Percentiles rank a stretch among this genome's conserved stretches.
Evolutionary conservation across 2,888 invertebrate species (phyloP).

Genomic region (Steinernema scapterisci): DNA sequence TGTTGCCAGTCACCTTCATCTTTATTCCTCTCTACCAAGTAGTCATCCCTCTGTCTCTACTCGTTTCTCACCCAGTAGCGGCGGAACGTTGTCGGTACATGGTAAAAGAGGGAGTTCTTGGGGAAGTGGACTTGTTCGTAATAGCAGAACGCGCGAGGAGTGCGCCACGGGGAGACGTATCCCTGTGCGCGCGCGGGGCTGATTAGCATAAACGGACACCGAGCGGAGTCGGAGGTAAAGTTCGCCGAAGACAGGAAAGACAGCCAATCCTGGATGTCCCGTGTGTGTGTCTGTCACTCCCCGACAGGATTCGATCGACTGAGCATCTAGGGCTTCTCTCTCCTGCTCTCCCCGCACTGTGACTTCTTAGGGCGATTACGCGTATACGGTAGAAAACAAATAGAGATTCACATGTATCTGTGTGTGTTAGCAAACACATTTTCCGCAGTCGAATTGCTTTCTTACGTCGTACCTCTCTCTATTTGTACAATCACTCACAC

Average conservation of each 20-base stretch:
- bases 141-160: not conserved
- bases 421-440: conserved; percentile 17
- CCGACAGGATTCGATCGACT: not conserved
- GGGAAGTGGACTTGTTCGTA: not conserved
- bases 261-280: too few species aligned
- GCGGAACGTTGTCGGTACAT: not conserved
- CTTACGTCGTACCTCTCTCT: not conserved
- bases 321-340: not conserved
- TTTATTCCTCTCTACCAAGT: not conserved
- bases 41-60: not conserved
- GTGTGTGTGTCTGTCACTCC: not conserved
- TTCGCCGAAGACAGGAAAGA: too few species aligned
- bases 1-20: not conserved
- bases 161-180: not conserved
- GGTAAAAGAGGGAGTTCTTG: not conserved
- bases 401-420: not conserved
- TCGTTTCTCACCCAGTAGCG: not conserved
- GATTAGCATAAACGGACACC: not conserved
- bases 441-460: not conserved
- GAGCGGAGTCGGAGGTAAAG: not conserved
- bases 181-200: not conserved
- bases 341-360: not conserved
- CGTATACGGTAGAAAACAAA: conserved; percentile 20
- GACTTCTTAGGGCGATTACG: not conserved
- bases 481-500: conserved; percentile 9